Evolutionary conservation across 1,140 invertebrate species (phyloP).

Genomic region (Heterodera schachtii): DNA sequence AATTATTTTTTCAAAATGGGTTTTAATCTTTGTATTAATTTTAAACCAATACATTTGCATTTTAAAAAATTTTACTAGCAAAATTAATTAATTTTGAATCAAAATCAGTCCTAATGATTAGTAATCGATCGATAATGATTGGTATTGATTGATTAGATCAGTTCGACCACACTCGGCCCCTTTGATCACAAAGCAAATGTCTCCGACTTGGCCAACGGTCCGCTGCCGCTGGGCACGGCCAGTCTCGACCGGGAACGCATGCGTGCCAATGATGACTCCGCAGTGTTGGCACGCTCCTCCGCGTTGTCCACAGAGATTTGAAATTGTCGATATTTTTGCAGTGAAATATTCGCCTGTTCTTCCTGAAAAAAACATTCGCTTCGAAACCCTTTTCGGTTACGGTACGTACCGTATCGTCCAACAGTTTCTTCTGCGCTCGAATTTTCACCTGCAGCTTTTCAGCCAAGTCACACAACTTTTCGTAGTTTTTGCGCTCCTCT

Average conservation of each 20-base stretch:
- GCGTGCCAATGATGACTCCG: constrained; percentile 95
- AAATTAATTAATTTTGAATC: too few species aligned
- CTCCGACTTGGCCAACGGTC: constrained; percentile 31
- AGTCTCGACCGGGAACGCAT: constrained; percentile 92
- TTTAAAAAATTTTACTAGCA: too few species aligned
- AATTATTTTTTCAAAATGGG: too few species aligned
- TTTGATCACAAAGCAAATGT: constrained; percentile 19
- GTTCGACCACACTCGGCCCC: not conserved
- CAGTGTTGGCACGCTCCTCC: constrained; percentile 93
- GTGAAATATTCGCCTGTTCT: constrained; percentile 94
- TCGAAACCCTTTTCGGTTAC: too few species aligned
- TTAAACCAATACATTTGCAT: too few species aligned
- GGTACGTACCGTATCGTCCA: constrained; percentile 79
- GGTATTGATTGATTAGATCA: too few species aligned
- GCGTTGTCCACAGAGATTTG: constrained; percentile 86
- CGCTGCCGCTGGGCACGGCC: constrained; percentile 71
- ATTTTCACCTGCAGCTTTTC: constrained; percentile 98
- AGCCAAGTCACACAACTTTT: constrained; percentile 79
- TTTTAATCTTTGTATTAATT: too few species aligned
- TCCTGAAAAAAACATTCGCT: not conserved
- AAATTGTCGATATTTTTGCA: constrained; percentile 98
- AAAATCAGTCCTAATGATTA: too few species aligned
- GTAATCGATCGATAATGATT: too few species aligned
- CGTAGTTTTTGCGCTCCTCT: constrained; percentile 66
- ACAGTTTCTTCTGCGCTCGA: constrained; percentile 98